A percentile compares a stretch with the other conserved stretches of the same genome.
Evolutionary conservation across 2,797 vertebrate species (phyloP).

Genomic region (Rhinoraja longicauda): DNA sequence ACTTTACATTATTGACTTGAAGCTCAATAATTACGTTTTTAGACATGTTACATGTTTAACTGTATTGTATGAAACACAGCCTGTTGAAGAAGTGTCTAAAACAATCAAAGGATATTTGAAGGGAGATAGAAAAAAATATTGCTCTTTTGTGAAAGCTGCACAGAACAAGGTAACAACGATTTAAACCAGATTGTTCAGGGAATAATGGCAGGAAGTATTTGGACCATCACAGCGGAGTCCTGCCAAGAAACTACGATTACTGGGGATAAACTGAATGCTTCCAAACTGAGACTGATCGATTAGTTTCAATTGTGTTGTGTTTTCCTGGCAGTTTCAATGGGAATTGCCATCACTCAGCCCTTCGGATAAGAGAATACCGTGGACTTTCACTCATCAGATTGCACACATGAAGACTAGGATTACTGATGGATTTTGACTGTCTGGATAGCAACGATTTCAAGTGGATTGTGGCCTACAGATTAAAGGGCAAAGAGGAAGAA

Average conservation of each 20-base stretch:
- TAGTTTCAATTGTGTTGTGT: no score
- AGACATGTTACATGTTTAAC: neutral
- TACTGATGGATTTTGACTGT: no score
- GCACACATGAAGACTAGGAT: no score
- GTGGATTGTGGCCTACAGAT: no score
- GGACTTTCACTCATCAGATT: no score
- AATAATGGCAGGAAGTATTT: neutral
- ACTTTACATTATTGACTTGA: no score
- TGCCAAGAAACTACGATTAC: neutral
- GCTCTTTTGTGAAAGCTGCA: neutral
- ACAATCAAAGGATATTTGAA: neutral
- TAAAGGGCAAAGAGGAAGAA: no score
- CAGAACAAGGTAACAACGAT: neutral
- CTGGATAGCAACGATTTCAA: no score
- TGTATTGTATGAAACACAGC: neutral
- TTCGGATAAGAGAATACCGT: no score
- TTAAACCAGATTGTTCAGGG: neutral
- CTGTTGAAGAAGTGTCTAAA: neutral
- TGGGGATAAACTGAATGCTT: neutral
- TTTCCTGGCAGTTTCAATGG: no score
- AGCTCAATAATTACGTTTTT: neutral
- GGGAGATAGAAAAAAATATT: neutral
- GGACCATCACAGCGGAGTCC: neutral
- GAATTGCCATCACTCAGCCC: no score
- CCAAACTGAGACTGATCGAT: neutral